phyloP scores from a whole-genome alignment of 1,140 invertebrate genomes.

The Acromyrmex echinatior region DNA sequence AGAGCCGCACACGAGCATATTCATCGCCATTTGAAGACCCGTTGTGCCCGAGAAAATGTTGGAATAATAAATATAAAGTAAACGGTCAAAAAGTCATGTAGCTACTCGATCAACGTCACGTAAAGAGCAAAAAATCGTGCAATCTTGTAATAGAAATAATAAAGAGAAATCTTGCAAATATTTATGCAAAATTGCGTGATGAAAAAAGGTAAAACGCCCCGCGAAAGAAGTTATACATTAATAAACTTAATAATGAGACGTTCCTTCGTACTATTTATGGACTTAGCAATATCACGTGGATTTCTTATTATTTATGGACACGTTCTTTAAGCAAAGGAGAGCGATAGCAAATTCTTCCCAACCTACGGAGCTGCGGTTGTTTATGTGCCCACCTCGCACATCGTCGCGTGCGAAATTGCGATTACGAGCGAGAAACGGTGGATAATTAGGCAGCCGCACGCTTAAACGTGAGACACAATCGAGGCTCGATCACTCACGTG shows the following conservation, averaged over 20 bases:
- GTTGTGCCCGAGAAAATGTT: slow-evolving; percentile 24
- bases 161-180: background rate
- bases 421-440: slow-evolving; percentile 53
- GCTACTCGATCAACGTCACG: slow-evolving; percentile 42
- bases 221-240: background rate
- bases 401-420: slow-evolving; percentile 57
- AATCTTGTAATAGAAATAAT: background rate
- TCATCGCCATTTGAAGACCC: slow-evolving; percentile 20
- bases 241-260: slow-evolving; percentile 38
- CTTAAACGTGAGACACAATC: slow-evolving; percentile 48
- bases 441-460: slow-evolving; percentile 59
- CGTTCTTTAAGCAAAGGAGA: background rate
- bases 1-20: background rate
- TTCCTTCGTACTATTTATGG: slow-evolving; percentile 41
- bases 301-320: slow-evolving; percentile 59
- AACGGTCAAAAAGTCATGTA: background rate
- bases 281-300: background rate
- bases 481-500: slow-evolving; percentile 45
- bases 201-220: background rate
- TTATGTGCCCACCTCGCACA: slow-evolving; percentile 53
- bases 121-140: background rate
- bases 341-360: slow-evolving; percentile 28
- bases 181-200: slow-evolving; percentile 29
- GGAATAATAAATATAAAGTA: slow-evolving; percentile 34
- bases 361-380: slow-evolving; percentile 10